These are phyloP conservation scores for Scaeva pyrastri DNA, from an alignment of 2,888 invertebrate species.

Conservation along the genomic window DNA sequence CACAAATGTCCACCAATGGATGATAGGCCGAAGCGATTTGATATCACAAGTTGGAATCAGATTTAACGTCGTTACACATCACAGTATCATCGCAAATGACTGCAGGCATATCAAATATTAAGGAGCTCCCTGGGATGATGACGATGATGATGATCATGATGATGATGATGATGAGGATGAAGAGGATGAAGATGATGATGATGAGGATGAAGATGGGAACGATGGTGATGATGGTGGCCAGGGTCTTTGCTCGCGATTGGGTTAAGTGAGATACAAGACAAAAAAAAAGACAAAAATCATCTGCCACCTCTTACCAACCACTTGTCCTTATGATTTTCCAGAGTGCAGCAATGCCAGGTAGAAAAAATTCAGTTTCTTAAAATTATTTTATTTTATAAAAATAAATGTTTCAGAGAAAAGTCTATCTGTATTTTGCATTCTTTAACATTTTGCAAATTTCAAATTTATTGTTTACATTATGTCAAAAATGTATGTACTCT, in stretches of 20 bases:
- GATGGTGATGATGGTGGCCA: constrained; percentile 1
- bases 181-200: constrained; percentile 16
- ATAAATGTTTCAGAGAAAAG: too few relatives aligned
- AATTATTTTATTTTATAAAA: background rate
- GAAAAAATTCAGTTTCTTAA: background rate
- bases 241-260: constrained; percentile 50
- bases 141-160: constrained; percentile 16
- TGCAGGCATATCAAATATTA: constrained; percentile 83
- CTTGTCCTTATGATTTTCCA: background rate
- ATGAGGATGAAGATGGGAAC: background rate
- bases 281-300: constrained; percentile 30
- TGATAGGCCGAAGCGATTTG: constrained; percentile 68
- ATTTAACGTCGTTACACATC: constrained; percentile 75
- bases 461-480: too few relatives aligned
- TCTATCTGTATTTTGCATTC: too few relatives aligned
- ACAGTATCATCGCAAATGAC: constrained; percentile 79
- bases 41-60: constrained; percentile 73
- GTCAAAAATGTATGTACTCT: too few relatives aligned
- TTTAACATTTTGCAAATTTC: too few relatives aligned
- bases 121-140: constrained; percentile 69
- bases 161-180: constrained; percentile 28
- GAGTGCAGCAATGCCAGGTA: constrained; percentile 1
- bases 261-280: constrained; percentile 63
- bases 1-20: constrained; percentile 48
- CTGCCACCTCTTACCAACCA: constrained; percentile 33